phyloP scores from a whole-genome alignment of 1,140 invertebrate species.

The Bombus haemorrhoidalis region DNA sequence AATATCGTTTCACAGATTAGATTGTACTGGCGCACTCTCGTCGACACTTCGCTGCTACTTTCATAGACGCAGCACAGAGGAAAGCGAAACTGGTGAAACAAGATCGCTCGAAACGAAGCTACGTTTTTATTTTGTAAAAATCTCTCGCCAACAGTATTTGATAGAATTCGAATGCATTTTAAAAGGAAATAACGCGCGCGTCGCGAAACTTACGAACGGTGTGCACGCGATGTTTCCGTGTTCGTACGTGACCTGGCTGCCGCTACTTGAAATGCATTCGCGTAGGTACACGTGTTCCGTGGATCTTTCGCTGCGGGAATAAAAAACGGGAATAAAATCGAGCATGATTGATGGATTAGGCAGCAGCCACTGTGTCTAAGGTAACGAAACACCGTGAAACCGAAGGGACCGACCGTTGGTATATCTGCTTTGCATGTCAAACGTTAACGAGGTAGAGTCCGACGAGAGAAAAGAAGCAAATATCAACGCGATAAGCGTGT shows the following conservation, averaged over 20 bases:
- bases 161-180: constrained; percentile 11
- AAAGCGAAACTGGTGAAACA: background rate
- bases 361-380: too few species aligned
- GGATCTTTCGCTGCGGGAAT: background rate
- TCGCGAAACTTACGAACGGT: background rate
- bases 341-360: constrained; percentile 14
- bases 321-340: constrained; percentile 24
- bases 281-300: background rate
- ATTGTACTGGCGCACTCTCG: background rate
- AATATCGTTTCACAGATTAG: background rate
- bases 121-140: background rate
- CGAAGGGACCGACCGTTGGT: too few species aligned
- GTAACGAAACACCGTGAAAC: constrained; percentile 1
- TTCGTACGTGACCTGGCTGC: background rate
- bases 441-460: background rate
- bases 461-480: background rate
- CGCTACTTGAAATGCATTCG: constrained; percentile 23
- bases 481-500: background rate
- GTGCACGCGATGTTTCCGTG: background rate
- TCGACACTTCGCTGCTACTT: background rate
- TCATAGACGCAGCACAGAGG: background rate
- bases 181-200: background rate
- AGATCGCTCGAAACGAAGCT: background rate
- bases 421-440: background rate
- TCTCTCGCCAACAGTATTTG: background rate